Evolutionary conservation across 1,140 invertebrate species (phyloP), one percentile per base, ranked within the genome.

Genomic region (Sycophaga agraensis): DNA sequence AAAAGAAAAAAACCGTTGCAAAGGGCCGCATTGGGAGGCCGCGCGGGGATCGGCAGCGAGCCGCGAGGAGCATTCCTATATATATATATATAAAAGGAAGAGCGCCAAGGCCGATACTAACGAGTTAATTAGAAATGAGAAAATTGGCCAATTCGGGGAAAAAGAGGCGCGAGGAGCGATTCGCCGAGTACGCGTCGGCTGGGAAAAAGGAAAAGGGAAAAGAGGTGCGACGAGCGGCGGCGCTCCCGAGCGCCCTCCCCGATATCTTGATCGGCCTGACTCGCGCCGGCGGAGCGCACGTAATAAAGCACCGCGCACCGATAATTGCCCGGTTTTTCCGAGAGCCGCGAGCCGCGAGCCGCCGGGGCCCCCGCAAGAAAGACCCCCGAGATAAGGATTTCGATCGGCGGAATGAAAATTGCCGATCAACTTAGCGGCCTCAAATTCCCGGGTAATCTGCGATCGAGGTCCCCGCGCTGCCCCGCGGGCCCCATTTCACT

Each of bases 321-420:
- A 76, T 78, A 76, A 78, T 78, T 74, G 73, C 65, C 59, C 68
- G 19, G 66, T 75, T 78, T 77, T 76, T 76, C 70, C 66, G 68
- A 73, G 68, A 62, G 56, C 61, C 39, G 56, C 60, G 65, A 62
- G 58, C 59, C 51, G 65, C 64, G 49, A 17, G 59, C 59, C 67
- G 66, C 65, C 21, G n/a, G 16, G 2, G 8, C 59, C 43, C 51
- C 56, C 65, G n/a, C n/a, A n/a, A n/a, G n/a, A n/a, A n/a, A n/a
- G n/a, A n/a, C n/a, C n/a, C n/a, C n/a, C n/a, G n/a, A 42, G 73
- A 78, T 72, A 69, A 73, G 73, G 70, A 74, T 75, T 78, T 77
- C 73, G 76, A 75, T 77, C 76, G 74, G 60, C 66, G 73, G 73
- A 78, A 77, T 75, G 73, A 75, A 73, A 78, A 78, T 78, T 76